Percentiles rank a stretch among this genome's conserved stretches.
These are phyloP conservation scores for Mormyrus iriodes DNA, from an alignment of 2,113 vertebrate genomes.

Conservation along the genomic window DNA sequence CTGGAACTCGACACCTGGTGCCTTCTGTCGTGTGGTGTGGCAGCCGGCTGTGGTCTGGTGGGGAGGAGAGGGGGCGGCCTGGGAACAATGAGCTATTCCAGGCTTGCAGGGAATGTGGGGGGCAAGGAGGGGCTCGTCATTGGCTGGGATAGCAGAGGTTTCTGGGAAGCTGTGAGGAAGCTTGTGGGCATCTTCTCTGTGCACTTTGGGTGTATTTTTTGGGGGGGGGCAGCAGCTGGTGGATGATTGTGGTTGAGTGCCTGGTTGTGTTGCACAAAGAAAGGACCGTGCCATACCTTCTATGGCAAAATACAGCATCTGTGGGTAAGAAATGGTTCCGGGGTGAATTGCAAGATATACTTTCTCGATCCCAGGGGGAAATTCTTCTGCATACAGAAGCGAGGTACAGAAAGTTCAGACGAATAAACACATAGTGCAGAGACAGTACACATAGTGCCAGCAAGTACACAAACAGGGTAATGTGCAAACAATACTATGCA, in stretches of 20 bases:
- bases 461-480: not conserved
- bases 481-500: not conserved
- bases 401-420: not conserved
- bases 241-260: not conserved
- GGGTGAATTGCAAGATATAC: not conserved
- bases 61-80: not conserved
- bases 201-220: not conserved
- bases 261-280: not conserved
- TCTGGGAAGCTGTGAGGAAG: not conserved
- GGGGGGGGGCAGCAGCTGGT: not conserved
- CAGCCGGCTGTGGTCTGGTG: not conserved
- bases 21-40: not conserved
- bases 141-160: not conserved
- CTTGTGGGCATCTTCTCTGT: not conserved
- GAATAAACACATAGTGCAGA: not conserved
- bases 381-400: not conserved
- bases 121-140: not conserved
- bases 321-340: not conserved
- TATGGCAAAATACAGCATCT: not conserved
- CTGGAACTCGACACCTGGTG: slow-evolving; percentile 11
- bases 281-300: not conserved
- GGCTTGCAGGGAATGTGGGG: slow-evolving; percentile 22
- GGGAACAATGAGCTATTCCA: slow-evolving; percentile 29
- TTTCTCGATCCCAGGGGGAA: not conserved
- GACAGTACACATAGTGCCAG: not conserved